Evolutionary conservation across 2,113 vertebrate genomes (phyloP).

Genomic region (Centropus bengalensis): DNA sequence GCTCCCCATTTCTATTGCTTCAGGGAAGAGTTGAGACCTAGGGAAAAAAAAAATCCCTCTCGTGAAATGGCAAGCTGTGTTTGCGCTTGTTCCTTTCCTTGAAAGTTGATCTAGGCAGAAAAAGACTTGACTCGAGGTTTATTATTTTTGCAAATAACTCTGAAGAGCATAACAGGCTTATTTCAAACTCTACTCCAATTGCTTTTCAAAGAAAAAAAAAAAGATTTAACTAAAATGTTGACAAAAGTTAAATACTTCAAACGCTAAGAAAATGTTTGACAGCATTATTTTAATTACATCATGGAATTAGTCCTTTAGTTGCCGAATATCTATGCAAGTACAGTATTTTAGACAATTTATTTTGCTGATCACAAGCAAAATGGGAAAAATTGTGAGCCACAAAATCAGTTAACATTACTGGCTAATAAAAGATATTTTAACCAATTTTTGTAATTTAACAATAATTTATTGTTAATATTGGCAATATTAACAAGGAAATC

Average conservation of each 20-base stretch:
- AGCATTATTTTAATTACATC: background rate
- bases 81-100: background rate
- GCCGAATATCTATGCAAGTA: background rate
- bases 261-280: background rate
- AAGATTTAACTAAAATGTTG: no score
- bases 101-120: background rate
- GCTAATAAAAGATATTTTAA: background rate
- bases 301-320: background rate
- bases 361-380: background rate
- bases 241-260: background rate
- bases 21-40: constrained; percentile 19
- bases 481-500: background rate
- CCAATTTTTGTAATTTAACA: background rate
- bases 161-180: background rate
- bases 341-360: background rate
- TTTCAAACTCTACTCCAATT: background rate
- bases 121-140: background rate
- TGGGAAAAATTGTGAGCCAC: background rate
- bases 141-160: background rate
- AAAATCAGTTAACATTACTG: background rate
- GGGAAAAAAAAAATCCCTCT: background rate
- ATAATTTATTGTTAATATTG: background rate
- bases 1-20: constrained; percentile 27
- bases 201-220: background rate
- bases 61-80: background rate